Percentiles rank a stretch among this genome's conserved stretches.
phyloP scores from a whole-genome alignment of 2,113 vertebrate genomes.

The Tympanuchus pallidicinctus region DNA sequence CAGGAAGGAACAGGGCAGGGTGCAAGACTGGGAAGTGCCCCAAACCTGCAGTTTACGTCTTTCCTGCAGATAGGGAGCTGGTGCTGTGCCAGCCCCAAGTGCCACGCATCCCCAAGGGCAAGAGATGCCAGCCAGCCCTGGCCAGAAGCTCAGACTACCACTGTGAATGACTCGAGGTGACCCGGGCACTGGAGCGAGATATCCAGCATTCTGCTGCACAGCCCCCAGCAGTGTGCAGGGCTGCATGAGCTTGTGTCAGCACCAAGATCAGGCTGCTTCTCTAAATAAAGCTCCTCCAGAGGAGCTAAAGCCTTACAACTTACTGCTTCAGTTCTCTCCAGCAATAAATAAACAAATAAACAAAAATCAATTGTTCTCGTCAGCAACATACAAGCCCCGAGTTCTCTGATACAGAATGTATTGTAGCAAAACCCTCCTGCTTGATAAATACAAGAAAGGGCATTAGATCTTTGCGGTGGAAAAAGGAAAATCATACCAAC shows the following conservation, averaged over 20 bases:
- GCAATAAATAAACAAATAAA: slow-evolving; percentile 27
- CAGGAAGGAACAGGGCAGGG: slow-evolving; percentile 11
- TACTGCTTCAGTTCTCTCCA: neutral
- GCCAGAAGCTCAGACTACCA: neutral
- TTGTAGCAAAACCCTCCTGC: neutral
- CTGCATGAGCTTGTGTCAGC: neutral
- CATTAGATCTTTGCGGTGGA: neutral
- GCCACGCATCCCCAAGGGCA: neutral
- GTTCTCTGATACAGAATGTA: neutral
- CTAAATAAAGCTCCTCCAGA: slow-evolving; percentile 15
- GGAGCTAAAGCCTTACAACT: slow-evolving; percentile 12
- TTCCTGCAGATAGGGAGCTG: neutral
- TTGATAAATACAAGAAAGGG: slow-evolving; percentile 23
- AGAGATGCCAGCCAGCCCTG: neutral
- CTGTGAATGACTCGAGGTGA: neutral
- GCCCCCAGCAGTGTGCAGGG: neutral
- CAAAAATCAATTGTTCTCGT: slow-evolving; percentile 62
- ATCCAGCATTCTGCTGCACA: neutral
- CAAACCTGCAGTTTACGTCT: neutral
- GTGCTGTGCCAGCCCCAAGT: neutral
- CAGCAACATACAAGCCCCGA: neutral
- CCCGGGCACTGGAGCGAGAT: neutral
- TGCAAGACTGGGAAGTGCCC: fast-evolving
- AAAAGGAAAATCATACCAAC: neutral
- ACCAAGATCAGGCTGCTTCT: neutral